Conservation (phyloP, 2,888 invertebrate genomes). For the Meandrusa payeni region DNA sequence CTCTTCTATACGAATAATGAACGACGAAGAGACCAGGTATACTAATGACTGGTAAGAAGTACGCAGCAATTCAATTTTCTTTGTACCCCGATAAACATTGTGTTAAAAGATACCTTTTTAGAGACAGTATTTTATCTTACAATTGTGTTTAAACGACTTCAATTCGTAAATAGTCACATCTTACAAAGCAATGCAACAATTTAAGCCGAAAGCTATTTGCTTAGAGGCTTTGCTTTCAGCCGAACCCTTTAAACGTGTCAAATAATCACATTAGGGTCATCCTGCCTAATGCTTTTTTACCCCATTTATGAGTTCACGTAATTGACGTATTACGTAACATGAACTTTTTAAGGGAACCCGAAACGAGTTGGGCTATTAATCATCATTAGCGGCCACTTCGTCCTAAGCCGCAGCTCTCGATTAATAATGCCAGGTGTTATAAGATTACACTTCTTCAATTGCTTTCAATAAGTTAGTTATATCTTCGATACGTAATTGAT, state of each 20-base stretch:
- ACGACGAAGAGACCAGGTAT: no score
- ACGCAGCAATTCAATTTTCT: no score
- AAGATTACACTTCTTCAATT: slow-evolving; percentile 9
- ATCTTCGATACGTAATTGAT: neutral
- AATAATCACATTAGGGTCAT: slow-evolving; percentile 13
- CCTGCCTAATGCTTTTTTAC: slow-evolving; percentile 8
- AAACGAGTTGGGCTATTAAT: slow-evolving; percentile 18
- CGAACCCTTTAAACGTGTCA: slow-evolving; percentile 2
- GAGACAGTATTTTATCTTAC: no score
- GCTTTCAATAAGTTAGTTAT: slow-evolving; percentile 11
- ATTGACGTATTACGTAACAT: slow-evolving; percentile 20
- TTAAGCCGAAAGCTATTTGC: no score
- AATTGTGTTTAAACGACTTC: no score
- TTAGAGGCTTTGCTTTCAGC: no score
- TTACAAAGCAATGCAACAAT: no score
- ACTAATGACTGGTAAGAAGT: no score
- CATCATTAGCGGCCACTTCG: slow-evolving; percentile 19
- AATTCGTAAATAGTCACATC: no score
- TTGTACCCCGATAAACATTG: no score
- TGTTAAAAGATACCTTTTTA: no score
- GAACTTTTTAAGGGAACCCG: slow-evolving; percentile 17
- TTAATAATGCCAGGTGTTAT: slow-evolving; percentile 19
- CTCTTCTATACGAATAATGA: no score
- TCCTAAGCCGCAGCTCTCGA: slow-evolving; percentile 18
- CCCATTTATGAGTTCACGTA: slow-evolving; percentile 11